These are phyloP conservation scores for Hypomesus transpacificus DNA, from an alignment of 2,113 vertebrate genomes.

Conservation along the genomic window DNA sequence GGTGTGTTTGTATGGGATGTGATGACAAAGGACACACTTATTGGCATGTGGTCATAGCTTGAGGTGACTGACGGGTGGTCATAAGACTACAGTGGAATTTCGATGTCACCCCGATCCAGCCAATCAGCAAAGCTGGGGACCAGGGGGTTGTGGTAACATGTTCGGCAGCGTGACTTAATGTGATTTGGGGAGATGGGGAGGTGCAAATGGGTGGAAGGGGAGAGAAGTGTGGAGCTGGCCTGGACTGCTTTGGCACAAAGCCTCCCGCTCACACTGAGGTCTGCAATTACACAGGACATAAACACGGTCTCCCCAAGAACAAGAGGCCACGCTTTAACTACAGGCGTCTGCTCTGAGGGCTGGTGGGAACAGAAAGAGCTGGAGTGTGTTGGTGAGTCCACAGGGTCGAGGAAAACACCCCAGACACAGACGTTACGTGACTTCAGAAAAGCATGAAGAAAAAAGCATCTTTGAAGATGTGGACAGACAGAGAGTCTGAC, in stretches of 20 bases:
- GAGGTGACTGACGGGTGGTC: constrained; percentile 10
- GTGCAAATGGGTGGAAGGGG: background rate
- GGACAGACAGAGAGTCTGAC: background rate
- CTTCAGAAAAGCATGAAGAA: constrained; percentile 4
- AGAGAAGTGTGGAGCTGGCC: constrained; percentile 20
- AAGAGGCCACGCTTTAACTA: constrained; percentile 41
- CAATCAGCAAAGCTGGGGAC: constrained; percentile 46
- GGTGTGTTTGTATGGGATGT: background rate
- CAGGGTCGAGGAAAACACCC: constrained; percentile 38
- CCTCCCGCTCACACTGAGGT: constrained; percentile 64
- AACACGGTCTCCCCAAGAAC: constrained; percentile 50
- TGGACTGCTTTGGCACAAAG: constrained; percentile 66
- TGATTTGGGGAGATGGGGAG: constrained; percentile 51
- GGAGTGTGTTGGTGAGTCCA: constrained; percentile 44
- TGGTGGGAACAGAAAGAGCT: constrained; percentile 53
- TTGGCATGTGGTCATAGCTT: background rate
- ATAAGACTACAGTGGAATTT: constrained; percentile 39
- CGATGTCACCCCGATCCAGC: constrained; percentile 45
- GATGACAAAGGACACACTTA: background rate
- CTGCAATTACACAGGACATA: constrained; percentile 72
- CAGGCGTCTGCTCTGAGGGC: constrained; percentile 27
- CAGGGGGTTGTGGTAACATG: constrained; percentile 51
- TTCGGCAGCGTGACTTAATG: constrained; percentile 53
- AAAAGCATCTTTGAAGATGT: no score
- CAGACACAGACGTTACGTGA: constrained; percentile 8